Evolutionary conservation across 2,888 invertebrate genomes (phyloP), one percentile per base, ranked within the genome.

Genomic region (Mycalesis mineus): DNA sequence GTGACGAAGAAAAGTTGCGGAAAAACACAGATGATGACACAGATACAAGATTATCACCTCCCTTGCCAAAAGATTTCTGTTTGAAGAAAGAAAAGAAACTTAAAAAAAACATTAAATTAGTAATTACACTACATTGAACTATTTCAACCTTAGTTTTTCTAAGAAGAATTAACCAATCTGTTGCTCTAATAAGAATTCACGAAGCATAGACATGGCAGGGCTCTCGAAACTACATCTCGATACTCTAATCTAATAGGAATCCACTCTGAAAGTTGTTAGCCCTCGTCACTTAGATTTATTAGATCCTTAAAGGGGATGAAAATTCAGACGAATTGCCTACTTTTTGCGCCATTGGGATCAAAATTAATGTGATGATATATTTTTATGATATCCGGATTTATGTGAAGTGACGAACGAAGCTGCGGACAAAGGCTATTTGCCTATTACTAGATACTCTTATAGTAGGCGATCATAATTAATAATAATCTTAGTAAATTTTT

Each of bases 271-370:
- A 52, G 57, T 57, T 50, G 45, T 50, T 50, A 41, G 45, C 50
- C 57, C 50, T 60, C 54, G 60, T 60, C 57, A 60, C 57, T 40
- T 57, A 36, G 57, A 60, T 60, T 60, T 60, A 60, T 60, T 54
- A 53, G 50, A 44, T 45, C 36, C 57, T 57, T 57, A 54, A 54
- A 57, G 36, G 48, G 50, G 42, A 50, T 56, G 50, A 52, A 42
- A 52, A 42, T 52, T 31, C 33, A 33, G 33, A 52, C 52, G 33
- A 42, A 52, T 52, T 42, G 42, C 52, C 52, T 42, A 42, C 31
- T 22, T 52, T 36, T 52, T 51, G 40, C 15, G 41, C 52, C 17
- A 22, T 41, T 13, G 15, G 39, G 41, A 40, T 50, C 50, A 14
- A 39, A 50, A 28, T 52, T 52, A 41, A 52, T 52, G 33, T 15